Evolutionary conservation across 1,140 invertebrate genomes (phyloP), one percentile per base, ranked within the genome.

Genomic region (Drosophila aff.): DNA sequence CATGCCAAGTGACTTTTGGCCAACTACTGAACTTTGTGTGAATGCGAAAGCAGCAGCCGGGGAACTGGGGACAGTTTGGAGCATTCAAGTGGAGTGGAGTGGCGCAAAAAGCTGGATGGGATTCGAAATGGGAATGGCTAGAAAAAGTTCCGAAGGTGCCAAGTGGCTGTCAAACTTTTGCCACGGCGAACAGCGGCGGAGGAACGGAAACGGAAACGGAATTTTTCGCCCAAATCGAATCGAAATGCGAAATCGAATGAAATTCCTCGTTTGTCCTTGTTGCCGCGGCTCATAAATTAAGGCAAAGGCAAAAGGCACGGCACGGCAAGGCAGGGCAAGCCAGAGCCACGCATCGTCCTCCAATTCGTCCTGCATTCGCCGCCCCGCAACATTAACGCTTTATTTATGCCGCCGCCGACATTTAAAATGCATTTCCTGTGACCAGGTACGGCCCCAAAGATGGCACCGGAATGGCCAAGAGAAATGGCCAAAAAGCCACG

Each of bases 1-100:
- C 84, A 87, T 87, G 84, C 84, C 84, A 89, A 89, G 84, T 89
- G 84, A 89, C 84, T 89, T 89, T 89, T 90, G 84, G 85, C 84
- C 81, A 86, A 89, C 83, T 86, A 80, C 84, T 90, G 85, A 89
- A 89, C 84, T 87, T 87, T 82, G 52, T 78, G 60, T 82, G 75
- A 64, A 60, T 63, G 55, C 73, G 58, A 74, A 58, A 60, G 52
- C 62, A 52, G 65, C 13, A 52, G 65, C 16, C 60, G 43, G 68
- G 52, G 61, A 76, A 26, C 72, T 66, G 53, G 74, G 53, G 43
- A 76, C 72, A 66, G 57, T 67, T 47, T 59, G 68, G 53, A 53
- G 52, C 16, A 58, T 23, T 26, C 21, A 41, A 69, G 36, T 68
- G 72, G 47, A 26, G 40, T 40, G 49, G 52, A 31, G 50, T 28